Base-by-base conservation (phyloP, 2,113 vertebrate species). In the Silurus meridionalis region DNA sequence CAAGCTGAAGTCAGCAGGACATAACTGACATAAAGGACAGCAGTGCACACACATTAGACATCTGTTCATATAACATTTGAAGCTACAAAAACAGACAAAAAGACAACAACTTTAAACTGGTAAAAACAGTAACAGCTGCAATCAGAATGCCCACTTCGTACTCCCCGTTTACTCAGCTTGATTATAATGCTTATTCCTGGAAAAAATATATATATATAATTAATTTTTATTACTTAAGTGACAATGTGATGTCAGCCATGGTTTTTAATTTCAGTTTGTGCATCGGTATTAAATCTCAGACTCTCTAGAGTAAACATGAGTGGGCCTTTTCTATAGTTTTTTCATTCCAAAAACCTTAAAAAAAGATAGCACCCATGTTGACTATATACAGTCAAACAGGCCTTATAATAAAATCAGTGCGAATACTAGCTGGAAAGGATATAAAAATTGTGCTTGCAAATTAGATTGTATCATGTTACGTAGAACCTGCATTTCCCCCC, bases 81-180 rank as follows among this genome's bases (percentile, higher is more conserved):
- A 23, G 25, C 14, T 55, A 84, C 46, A 63, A 77, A 57, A 77
- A 80, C 1, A 46, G 60, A 48, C 0, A 72, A 75, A 48, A 63
- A 13, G 25, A 61, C 66, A 2, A 37, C 10, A 37, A 81, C 1
- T 25, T 63, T n/a, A 66, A 23, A 83, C 77, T 63, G 53, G 55
- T 55, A 37, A 69, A 25, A 69, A 63, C 58, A 57, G 37, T 72
- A 63, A 81, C n/a, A 58, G n/a, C 71, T 17, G 23, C 77, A 28
- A 37, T 84, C 5, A 66, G 50, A 79, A 83, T 79, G 58, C 37
- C 74, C 63, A 71, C 55, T 67, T 69, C 82, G 87, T n/a, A 90
- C 88, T 85, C 89, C 80, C 61, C 21, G 64, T 85, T 79, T 87
- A 87, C 48, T 78, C 19, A 15, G 7, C 10, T 28, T 28, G 46